These are phyloP conservation scores for Chloroceryle amazona DNA, from an alignment of 2,797 vertebrate genomes.

Conservation along the genomic window DNA sequence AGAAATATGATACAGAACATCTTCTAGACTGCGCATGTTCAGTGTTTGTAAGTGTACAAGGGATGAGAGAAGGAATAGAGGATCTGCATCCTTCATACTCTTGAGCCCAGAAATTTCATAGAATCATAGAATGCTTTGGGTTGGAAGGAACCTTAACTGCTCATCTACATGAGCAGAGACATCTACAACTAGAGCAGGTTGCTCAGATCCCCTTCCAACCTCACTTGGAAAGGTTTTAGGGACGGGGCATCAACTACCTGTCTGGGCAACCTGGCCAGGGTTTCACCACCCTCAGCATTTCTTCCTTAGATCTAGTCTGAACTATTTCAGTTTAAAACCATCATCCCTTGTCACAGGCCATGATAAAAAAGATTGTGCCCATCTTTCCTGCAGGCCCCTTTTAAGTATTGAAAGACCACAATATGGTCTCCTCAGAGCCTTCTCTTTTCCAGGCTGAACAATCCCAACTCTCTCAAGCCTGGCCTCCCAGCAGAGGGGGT, in stretches of 20 bases:
- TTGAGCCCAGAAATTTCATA: background rate
- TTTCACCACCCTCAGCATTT: background rate
- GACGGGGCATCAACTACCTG: background rate
- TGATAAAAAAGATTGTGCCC: background rate
- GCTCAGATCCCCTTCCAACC: background rate
- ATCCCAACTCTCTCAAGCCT: background rate
- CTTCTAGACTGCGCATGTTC: background rate
- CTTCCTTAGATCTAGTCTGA: background rate
- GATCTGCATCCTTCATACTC: rapidly evolving
- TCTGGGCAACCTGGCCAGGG: background rate
- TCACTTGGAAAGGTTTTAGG: background rate
- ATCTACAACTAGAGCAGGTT: background rate
- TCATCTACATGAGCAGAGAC: background rate
- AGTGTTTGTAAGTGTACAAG: rapidly evolving
- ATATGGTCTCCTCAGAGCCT: background rate
- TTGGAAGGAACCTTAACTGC: background rate
- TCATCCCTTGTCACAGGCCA: background rate
- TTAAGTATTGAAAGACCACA: background rate
- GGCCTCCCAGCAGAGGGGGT: background rate
- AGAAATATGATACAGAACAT: background rate
- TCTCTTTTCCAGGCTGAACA: background rate
- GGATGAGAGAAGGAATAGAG: background rate
- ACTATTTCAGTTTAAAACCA: background rate
- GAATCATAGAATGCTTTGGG: background rate
- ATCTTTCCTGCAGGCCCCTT: background rate